A percentile compares a stretch with the other conserved stretches of the same genome.
Conservation (phyloP, 2,797 vertebrate genomes). For the Xenopus petersii region DNA sequence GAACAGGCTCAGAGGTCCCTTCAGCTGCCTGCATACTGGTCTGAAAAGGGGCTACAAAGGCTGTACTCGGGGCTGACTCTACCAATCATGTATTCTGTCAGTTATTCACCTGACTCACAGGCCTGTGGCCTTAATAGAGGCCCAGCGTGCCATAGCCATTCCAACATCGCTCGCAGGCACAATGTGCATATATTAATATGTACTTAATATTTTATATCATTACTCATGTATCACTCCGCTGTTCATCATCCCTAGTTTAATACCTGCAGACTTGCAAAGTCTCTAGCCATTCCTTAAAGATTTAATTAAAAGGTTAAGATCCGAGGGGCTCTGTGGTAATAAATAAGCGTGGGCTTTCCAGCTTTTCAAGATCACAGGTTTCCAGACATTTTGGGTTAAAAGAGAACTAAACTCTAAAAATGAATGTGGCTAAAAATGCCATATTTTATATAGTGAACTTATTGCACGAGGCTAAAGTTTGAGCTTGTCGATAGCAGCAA, state of each 20-base stretch:
- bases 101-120: background rate
- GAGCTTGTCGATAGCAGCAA: too few relatives aligned
- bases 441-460: too few relatives aligned
- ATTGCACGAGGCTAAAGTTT: too few relatives aligned
- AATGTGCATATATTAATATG: background rate
- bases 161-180: background rate
- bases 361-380: too few relatives aligned
- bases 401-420: too few relatives aligned
- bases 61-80: background rate
- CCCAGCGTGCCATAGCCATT: background rate
- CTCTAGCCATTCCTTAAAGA: background rate
- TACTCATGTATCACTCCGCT: background rate
- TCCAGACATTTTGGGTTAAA: too few relatives aligned
- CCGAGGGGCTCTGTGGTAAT: background rate
- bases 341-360: background rate
- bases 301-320: background rate
- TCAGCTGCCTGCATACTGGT: background rate
- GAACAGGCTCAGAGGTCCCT: background rate
- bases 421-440: too few relatives aligned
- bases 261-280: background rate
- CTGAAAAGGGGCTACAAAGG: background rate
- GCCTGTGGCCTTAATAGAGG: background rate
- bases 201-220: background rate
- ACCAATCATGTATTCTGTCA: constrained; percentile 11
- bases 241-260: background rate